Conservation (phyloP, 2,888 invertebrate genomes). For the Dryobotodes eremita region DNA sequence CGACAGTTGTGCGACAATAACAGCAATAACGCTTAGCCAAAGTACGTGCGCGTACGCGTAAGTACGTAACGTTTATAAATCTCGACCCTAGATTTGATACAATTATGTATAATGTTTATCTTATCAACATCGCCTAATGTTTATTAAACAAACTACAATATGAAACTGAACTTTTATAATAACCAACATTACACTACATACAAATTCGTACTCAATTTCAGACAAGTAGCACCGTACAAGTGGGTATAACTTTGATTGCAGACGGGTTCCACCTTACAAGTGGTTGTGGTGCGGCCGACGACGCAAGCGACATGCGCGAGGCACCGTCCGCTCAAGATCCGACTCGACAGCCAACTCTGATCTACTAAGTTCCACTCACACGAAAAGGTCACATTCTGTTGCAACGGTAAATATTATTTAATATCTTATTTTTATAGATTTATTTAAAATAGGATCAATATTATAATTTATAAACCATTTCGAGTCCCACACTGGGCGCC, state of each 20-base stretch:
- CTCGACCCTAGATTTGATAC: neutral
- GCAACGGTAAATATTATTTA: slow-evolving; percentile 77
- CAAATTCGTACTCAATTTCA: slow-evolving; percentile 67
- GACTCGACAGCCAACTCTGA: slow-evolving; percentile 90
- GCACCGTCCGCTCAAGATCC: slow-evolving; percentile 86
- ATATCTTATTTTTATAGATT: neutral
- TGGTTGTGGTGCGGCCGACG: slow-evolving; percentile 91
- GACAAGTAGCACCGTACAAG: slow-evolving; percentile 72
- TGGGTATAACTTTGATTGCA: slow-evolving; percentile 77
- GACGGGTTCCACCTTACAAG: slow-evolving; percentile 92
- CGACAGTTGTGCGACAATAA: too few relatives aligned
- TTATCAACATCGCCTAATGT: neutral
- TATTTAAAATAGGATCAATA: neutral
- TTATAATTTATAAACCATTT: too few relatives aligned
- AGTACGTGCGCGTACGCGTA: too few relatives aligned
- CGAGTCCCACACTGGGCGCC: neutral
- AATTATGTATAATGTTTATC: neutral
- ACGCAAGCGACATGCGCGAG: slow-evolving; percentile 79
- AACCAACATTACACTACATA: slow-evolving; percentile 49
- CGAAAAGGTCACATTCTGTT: slow-evolving; percentile 84
- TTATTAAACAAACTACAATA: neutral
- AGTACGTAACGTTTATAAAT: too few relatives aligned
- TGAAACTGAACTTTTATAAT: too few relatives aligned
- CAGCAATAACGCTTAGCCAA: too few relatives aligned
- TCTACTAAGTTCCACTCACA: slow-evolving; percentile 89